A percentile compares a stretch with the other conserved stretches of the same genome.
phyloP scores from a whole-genome alignment of 2,888 invertebrate genomes.

The Pseudolycoriella hygida region DNA sequence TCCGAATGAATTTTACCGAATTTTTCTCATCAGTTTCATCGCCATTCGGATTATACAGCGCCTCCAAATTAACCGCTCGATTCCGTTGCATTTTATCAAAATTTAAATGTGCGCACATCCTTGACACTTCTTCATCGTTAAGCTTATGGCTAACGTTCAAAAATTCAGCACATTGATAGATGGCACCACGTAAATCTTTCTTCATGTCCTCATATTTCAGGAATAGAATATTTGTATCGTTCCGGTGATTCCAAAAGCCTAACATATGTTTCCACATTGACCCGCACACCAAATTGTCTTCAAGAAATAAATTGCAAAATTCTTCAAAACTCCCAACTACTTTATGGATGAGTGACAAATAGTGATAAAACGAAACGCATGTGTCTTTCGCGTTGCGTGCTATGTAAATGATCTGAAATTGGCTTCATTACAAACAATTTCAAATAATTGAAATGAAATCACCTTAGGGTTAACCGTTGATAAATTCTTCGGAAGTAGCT shows the following conservation, averaged over 20 bases:
- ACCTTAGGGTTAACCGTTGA: slow-evolving; percentile 54
- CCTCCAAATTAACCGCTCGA: slow-evolving; percentile 56
- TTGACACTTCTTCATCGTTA: slow-evolving; percentile 44
- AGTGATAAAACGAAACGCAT: slow-evolving; percentile 75
- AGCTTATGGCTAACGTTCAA: slow-evolving; percentile 39
- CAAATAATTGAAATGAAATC: slow-evolving; percentile 7
- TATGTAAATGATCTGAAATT: slow-evolving; percentile 59
- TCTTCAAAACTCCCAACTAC: slow-evolving; percentile 48
- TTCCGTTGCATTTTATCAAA: slow-evolving; percentile 72
- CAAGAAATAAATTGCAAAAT: slow-evolving; percentile 55
- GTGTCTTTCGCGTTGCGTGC: slow-evolving; percentile 82
- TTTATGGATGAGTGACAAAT: slow-evolving; percentile 54
- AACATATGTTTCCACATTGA: slow-evolving; percentile 46
- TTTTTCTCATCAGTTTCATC: slow-evolving; percentile 7
- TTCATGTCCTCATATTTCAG: slow-evolving; percentile 73
- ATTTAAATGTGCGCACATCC: slow-evolving; percentile 54
- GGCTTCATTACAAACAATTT: slow-evolving; percentile 7
- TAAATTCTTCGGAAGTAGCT: slow-evolving; percentile 47
- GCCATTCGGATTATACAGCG: slow-evolving; percentile 29
- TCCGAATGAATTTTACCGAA: slow-evolving; percentile 48
- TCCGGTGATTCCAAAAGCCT: slow-evolving; percentile 50
- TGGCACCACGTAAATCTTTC: slow-evolving; percentile 44
- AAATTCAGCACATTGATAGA: slow-evolving; percentile 44
- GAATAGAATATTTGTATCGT: slow-evolving; percentile 56
- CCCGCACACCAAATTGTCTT: slow-evolving; percentile 43